Evolutionary conservation across 2,888 invertebrate genomes (phyloP), one percentile per base, ranked within the genome.

Genomic region (Leptinotarsa rubiginosa): DNA sequence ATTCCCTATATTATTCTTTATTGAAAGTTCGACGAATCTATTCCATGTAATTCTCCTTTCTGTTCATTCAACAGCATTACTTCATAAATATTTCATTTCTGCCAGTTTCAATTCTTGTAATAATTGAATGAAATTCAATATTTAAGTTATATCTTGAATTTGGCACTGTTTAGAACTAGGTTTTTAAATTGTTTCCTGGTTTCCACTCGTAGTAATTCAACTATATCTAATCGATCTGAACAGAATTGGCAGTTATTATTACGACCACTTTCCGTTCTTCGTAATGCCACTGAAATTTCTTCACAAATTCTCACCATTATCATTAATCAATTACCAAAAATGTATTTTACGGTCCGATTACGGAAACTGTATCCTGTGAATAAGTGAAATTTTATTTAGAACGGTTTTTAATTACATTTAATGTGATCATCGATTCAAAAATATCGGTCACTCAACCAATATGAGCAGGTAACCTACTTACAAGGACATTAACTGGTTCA

Each of bases 301-400:
- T 56, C n/a, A 62, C n/a, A 16, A 41, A 41, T 41, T 12, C 25
- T 22, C 12, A 31, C 18, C n/a, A 62, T 62, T 41, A 62, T 25
- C 41, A n/a, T 18, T 62, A 62, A n/a, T 12, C 62, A 31, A 56
- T 56, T 56, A 22, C 56, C 56, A 22, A 62, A 62, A 62, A 62
- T 62, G 16, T n/a, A 56, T 56, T 56, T 62, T 31, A 62, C 62
- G 62, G 31, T 62, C 41, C 41, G 25, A 31, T 62, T 62, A 22
- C 15, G 22, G 56, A 56, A 56, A 56, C 22, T 15, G 56, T 56
- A 62, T 62, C 62, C 62, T 7, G 62, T 2, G 13, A 62, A 62
- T 20, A 22, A 56, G 56, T 20, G 56, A 12, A 22, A 56, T 56
- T 56, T 20, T 56, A 13, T 56, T 20, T 13, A 4, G 15, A 22